Conservation (phyloP, 92 coral and sea anemone genomes). For the Phymanthus crucifer region DNA sequence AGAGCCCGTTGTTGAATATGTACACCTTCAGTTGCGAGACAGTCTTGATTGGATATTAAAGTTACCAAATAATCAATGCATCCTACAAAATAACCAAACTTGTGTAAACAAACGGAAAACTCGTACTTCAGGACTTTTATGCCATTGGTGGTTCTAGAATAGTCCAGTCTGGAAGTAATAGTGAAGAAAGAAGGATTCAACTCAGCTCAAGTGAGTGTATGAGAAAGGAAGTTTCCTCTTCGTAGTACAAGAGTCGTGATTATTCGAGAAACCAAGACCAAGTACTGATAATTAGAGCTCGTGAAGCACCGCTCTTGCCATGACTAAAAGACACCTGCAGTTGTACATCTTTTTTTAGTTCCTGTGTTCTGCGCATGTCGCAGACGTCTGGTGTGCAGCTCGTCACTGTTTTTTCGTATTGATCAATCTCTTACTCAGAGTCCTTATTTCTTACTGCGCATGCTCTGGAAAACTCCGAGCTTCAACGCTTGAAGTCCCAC, state of each 20-base stretch:
- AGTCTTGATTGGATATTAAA: conserved; percentile 14
- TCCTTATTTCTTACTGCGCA: no score
- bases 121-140: neutral
- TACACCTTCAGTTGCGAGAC: conserved; percentile 10
- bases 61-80: conserved; percentile 5
- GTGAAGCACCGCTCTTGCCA: neutral
- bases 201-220: neutral
- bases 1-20: neutral
- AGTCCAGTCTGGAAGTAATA: neutral
- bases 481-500: no score
- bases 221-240: neutral
- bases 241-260: neutral
- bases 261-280: neutral
- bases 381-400: no score
- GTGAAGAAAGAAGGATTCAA: neutral
- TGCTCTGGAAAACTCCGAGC: no score
- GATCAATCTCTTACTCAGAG: no score
- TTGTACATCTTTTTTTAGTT: no score
- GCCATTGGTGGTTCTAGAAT: neutral
- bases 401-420: no score
- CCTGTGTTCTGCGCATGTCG: no score
- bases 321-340: neutral
- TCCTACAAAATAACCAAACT: neutral
- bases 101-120: conserved; percentile 10
- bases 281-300: neutral